Base-by-base conservation (phyloP, 2,113 vertebrate genomes). In the Antigone vipio region DNA sequence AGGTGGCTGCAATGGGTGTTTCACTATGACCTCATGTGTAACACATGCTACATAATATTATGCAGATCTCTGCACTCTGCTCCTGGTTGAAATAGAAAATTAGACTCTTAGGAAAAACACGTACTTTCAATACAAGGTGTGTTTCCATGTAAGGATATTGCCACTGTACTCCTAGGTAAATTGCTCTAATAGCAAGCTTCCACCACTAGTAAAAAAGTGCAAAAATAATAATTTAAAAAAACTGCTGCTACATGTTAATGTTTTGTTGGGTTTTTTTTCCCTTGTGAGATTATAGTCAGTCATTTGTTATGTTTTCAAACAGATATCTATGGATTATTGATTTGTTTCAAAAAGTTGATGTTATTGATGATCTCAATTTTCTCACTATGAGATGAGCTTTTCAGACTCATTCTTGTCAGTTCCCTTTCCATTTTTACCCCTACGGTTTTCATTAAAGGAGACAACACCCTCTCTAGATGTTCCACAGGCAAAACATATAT, bases 261-360 rank as follows among this genome's bases (percentile, higher is more conserved):
- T 16, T 72, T 56, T 9, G 10, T 9, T 2, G 0, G 1, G 0
- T 24, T 42, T 66, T 76, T 55, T 44, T 5, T 12, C 38, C 50
- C 34, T 38, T 40, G 8, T 62, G 27, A 79, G 15, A n/a, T 62
- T 55, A 45, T 6, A 77, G 34, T 14, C 22, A 45, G 13, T 24
- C 7, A 3, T 55, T 69, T 80, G 23, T n/a, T 55, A 22, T 47
- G 12, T 12, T 89, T 78, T 78, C 59, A 72, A 59, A 45, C 10
- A 55, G 20, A 20, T 35, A 69, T 9, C 4, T 59, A 26, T 35
- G 24, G 59, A 68, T 62, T 80, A 62, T 20, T 69, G 49, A 56
- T 56, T 79, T 84, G 26, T 44, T 94, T 74, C 13, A n/a, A 71
- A n/a, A 86, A 55, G 21, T 6, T 63, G 30, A 78, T 40, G 1